These are phyloP conservation scores for Pristionchus exspectatus DNA, from an alignment of 2,888 invertebrate genomes.

Conservation along the genomic window DNA sequence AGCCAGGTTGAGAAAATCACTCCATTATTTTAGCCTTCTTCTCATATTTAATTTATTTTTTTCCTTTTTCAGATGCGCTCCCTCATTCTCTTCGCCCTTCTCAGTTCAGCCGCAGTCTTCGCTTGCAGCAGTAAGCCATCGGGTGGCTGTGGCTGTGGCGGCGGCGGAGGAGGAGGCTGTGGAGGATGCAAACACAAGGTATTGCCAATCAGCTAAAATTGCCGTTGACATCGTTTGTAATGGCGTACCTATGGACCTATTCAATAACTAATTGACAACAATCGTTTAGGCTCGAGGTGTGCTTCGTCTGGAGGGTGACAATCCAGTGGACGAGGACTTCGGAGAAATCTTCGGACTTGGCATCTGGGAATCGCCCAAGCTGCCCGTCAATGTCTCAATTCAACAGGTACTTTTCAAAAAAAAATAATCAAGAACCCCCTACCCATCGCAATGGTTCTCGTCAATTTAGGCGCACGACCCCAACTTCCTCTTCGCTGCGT, in stretches of 20 bases:
- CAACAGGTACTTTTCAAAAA: neutral
- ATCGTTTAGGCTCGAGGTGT: conserved; percentile 8
- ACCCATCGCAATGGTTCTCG: neutral
- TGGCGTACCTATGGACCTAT: no score
- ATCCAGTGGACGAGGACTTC: conserved; percentile 15
- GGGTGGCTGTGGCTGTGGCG: conserved; percentile 41
- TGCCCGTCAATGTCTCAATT: neutral
- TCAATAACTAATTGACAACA: neutral
- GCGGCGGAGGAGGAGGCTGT: conserved; percentile 23
- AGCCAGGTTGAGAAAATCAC: neutral
- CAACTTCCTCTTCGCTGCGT: neutral
- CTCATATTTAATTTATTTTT: no score
- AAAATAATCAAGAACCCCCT: neutral
- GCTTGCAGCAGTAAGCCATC: neutral
- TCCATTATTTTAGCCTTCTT: no score
- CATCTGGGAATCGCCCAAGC: conserved; percentile 8
- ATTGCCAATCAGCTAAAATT: neutral
- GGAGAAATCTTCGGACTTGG: conserved; percentile 37
- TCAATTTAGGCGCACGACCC: neutral
- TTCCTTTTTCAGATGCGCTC: neutral
- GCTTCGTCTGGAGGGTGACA: neutral
- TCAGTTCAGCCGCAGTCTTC: neutral
- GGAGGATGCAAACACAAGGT: conserved; percentile 3
- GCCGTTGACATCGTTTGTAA: neutral
- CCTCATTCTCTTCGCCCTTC: conserved; percentile 2